Evolutionary conservation across 2,797 vertebrate species (phyloP).

Genomic region (Anolis apletophallus): DNA sequence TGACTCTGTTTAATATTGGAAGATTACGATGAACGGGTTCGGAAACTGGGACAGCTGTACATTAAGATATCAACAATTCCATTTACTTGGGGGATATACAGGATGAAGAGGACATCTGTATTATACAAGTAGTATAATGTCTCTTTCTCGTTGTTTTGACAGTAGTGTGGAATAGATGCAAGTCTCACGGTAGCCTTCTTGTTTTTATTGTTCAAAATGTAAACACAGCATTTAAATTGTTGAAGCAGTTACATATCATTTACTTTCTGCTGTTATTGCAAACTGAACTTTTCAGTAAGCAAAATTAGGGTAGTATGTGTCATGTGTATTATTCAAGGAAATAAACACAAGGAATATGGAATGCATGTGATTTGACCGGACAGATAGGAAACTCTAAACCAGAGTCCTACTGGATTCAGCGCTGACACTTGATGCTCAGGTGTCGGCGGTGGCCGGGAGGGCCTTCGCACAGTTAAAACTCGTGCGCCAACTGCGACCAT

Average conservation of each 20-base stretch:
- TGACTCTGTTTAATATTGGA: constrained; percentile 10
- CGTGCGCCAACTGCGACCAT: no score
- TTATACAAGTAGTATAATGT: not conserved
- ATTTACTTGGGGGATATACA: constrained; percentile 4
- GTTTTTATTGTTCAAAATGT: constrained; percentile 43
- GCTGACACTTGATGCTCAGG: no score
- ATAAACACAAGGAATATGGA: not conserved
- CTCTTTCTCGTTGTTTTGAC: constrained; percentile 30
- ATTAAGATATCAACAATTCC: not conserved
- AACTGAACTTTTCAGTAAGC: not conserved
- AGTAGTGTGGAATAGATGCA: constrained; percentile 17
- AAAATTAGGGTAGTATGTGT: constrained; percentile 32
- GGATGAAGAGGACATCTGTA: constrained; percentile 18
- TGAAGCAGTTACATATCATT: not conserved
- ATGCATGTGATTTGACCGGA: not conserved
- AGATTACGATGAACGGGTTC: not conserved
- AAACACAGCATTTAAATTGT: constrained; percentile 46
- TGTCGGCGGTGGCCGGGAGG: no score
- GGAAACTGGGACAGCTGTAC: not conserved
- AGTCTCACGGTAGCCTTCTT: constrained; percentile 44
- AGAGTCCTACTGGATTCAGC: no score
- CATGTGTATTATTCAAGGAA: constrained; percentile 17
- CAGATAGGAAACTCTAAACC: not conserved
- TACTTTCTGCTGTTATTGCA: no score
- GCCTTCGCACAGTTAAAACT: no score